Conservation (phyloP, 2,113 vertebrate genomes). For the Mesembrinibis cayennensis region DNA sequence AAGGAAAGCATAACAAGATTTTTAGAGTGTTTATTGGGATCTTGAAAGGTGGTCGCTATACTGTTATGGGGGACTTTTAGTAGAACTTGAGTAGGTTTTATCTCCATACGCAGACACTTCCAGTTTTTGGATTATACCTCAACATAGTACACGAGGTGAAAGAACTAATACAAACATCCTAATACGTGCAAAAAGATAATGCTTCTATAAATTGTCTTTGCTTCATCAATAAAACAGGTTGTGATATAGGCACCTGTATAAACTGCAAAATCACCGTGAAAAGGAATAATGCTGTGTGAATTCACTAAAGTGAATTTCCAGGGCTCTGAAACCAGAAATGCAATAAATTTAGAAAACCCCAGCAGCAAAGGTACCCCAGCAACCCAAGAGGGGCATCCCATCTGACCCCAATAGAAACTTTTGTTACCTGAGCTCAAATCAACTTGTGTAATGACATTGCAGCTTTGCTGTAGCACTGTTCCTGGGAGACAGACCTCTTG, state of each 20-base stretch:
- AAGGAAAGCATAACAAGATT: neutral
- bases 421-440: neutral
- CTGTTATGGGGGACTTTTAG: neutral
- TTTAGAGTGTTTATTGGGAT: neutral
- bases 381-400: neutral
- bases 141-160: neutral
- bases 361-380: neutral
- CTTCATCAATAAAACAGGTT: neutral
- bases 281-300: neutral
- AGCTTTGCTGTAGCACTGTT: neutral
- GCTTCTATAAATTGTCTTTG: neutral
- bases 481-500: neutral
- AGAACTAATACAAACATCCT: neutral
- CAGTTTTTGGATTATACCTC: neutral
- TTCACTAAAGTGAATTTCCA: neutral
- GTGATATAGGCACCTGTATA: neutral
- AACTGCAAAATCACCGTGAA: neutral
- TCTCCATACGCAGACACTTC: neutral
- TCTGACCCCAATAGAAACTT: neutral
- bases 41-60: neutral
- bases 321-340: neutral
- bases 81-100: neutral
- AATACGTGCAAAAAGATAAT: neutral
- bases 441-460: neutral
- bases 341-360: neutral